A percentile compares a stretch with the other conserved stretches of the same genome.
phyloP scores from a whole-genome alignment of 2,888 invertebrate species.

The Diarsia rubi region DNA sequence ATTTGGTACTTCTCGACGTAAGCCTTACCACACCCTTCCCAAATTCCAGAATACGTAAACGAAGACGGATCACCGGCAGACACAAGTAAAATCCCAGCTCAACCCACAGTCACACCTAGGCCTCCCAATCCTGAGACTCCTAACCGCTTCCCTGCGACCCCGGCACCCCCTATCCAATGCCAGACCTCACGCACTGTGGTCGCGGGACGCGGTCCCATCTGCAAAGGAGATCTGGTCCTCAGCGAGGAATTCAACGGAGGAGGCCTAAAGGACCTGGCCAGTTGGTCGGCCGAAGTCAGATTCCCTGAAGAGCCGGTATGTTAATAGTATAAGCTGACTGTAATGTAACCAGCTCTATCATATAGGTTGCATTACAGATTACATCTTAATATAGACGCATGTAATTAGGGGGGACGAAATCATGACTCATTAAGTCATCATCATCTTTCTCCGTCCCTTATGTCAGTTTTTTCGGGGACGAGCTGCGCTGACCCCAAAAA shows the following conservation, averaged over 20 bases:
- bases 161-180: constrained; percentile 67
- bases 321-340: constrained; percentile 21
- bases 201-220: constrained; percentile 76
- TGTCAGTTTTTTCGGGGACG: no score
- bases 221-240: constrained; percentile 91
- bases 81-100: constrained; percentile 50
- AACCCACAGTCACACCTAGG: constrained; percentile 21
- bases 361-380: no score
- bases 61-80: constrained; percentile 78
- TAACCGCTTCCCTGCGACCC: constrained; percentile 22
- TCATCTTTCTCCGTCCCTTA: no score
- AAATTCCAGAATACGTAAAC: constrained; percentile 80
- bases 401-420: no score
- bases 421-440: no score
- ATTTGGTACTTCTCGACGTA: background rate
- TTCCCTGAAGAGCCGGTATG: constrained; percentile 92
- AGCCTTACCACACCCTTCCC: background rate
- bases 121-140: constrained; percentile 30
- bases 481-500: no score
- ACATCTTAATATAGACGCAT: no score
- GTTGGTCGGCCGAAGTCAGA: constrained; percentile 90
- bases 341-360: background rate
- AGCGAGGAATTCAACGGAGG: constrained; percentile 89
- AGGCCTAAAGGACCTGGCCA: constrained; percentile 74
- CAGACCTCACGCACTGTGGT: constrained; percentile 75